A percentile compares a stretch with the other conserved stretches of the same genome.
Evolutionary conservation across 2,113 vertebrate genomes (phyloP).

Genomic region (Sylvietta virens): DNA sequence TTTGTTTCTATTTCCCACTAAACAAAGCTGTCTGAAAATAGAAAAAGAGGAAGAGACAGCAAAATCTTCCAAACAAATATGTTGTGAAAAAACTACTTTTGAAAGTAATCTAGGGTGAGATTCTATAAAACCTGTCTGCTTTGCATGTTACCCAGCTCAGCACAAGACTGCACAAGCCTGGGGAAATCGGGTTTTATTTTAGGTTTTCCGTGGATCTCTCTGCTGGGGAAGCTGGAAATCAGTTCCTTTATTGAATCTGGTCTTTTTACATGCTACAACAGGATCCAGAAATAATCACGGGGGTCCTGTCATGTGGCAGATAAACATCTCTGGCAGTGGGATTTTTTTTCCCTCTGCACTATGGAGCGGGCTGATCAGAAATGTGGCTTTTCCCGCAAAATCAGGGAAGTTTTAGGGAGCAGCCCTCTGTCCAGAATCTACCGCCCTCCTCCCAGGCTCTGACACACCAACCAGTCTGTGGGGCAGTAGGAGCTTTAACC

Average conservation of each 20-base stretch:
- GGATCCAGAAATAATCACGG: constrained; percentile 63
- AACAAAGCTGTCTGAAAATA: constrained; percentile 52
- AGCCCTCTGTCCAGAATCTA: not conserved
- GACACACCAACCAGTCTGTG: not conserved
- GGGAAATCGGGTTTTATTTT: constrained; percentile 71
- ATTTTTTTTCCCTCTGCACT: not conserved
- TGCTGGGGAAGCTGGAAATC: constrained; percentile 64
- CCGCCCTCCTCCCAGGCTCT: not conserved
- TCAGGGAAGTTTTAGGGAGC: not conserved
- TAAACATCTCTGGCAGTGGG: constrained; percentile 38
- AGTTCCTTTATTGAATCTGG: constrained; percentile 66
- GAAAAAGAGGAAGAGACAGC: constrained; percentile 56
- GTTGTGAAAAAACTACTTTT: constrained; percentile 65
- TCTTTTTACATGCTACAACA: constrained; percentile 68
- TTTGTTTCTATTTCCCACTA: constrained; percentile 52
- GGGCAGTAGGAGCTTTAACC: not conserved
- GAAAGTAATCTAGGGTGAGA: constrained; percentile 70
- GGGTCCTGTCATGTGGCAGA: constrained; percentile 47
- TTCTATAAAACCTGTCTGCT: constrained; percentile 68
- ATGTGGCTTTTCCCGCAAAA: not conserved
- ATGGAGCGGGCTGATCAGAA: not conserved
- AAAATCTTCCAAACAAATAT: constrained; percentile 71
- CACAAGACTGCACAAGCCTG: constrained; percentile 68
- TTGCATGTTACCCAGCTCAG: constrained; percentile 56
- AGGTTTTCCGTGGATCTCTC: constrained; percentile 53